Base-by-base conservation (phyloP, 2,888 invertebrate genomes). In the Melipona beecheii region DNA sequence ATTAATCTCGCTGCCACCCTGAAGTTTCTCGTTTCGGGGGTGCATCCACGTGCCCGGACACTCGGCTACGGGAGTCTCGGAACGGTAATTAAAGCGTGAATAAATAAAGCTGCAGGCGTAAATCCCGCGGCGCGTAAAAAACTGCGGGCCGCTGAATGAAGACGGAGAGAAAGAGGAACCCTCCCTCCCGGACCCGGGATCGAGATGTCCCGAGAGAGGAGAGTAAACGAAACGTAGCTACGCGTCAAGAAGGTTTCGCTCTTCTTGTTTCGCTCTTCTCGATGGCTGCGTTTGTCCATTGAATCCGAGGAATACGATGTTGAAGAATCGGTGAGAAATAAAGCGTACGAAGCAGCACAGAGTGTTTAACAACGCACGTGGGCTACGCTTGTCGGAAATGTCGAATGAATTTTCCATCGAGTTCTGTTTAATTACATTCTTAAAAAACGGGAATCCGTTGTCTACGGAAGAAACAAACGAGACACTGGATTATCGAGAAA, bases 31-130 rank as follows among this genome's bases (percentile, higher is more conserved):
- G 91, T 92, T 92, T 92, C 92, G 90, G 87, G 90, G 90, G 87
- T 89, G 88, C 70, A 87, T 78, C 86, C 88, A 88, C 88, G 89
- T 85, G 88, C 87, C 81, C 77, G 81, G 71, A 70, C 71, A 49
- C 76, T 80, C 82, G n/a, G 56, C 85, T 83, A 49, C 31, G 64
- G 68, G 70, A 82, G 87, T 87, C 90, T 87, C 90, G 90, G 83
- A 88, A 87, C 90, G 93, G 93, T 93, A 93, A 93, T 93, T 93
- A 93, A 93, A 93, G 91, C 93, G 91, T 92, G 93, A 93, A 93
- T 93, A 93, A 94, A 93, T 93, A 93, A 93, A 91, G 92, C 90
- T 89, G 87, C 90, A 87, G 89, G 91, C 92, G 93, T 92, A 93
- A 93, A 93, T 93, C 93, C 90, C 86, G 83, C 87, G 86, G 81